Evolutionary conservation across 2,888 invertebrate species (phyloP).

Genomic region (Argyresthia goedartella): DNA sequence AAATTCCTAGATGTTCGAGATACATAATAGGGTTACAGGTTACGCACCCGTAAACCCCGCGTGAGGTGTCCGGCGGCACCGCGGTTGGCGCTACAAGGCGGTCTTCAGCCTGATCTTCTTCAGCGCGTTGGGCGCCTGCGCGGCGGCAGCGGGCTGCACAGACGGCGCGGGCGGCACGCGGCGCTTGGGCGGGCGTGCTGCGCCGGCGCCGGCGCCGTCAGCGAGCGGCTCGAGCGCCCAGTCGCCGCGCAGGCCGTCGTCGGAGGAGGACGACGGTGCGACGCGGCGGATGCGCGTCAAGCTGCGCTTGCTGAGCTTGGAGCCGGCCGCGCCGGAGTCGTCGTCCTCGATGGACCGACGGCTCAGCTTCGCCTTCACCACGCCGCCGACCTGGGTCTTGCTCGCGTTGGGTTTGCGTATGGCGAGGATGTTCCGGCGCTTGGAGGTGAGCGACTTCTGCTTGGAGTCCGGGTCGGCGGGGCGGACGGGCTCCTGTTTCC

Average conservation of each 20-base stretch:
- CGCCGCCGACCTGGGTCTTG: conserved; percentile 38
- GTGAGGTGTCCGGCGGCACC: conserved; percentile 18
- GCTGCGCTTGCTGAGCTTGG: conserved; percentile 46
- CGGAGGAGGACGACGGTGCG: conserved; percentile 13
- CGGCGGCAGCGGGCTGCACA: conserved; percentile 25
- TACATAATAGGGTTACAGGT: too few relatives aligned
- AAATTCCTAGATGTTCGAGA: too few relatives aligned
- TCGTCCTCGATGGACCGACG: conserved; percentile 44
- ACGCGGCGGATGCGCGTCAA: conserved; percentile 26
- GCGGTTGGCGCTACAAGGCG: conserved; percentile 43
- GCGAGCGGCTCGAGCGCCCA: too few relatives aligned
- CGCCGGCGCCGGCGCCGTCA: conserved; percentile 32
- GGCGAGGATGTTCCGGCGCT: conserved; percentile 50
- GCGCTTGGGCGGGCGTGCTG: conserved; percentile 27
- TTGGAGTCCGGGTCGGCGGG: conserved; percentile 29
- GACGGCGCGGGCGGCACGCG: conserved; percentile 36
- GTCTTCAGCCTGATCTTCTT: conserved; percentile 60
- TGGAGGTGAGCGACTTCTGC: conserved; percentile 48
- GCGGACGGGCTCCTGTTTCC: too few relatives aligned
- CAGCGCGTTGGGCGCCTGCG: conserved; percentile 19
- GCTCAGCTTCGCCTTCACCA: conserved; percentile 32
- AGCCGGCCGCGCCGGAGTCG: conserved; percentile 29
- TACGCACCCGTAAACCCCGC: too few relatives aligned
- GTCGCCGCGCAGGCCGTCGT: conserved; percentile 24
- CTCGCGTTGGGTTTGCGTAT: conserved; percentile 52